Base-by-base conservation (phyloP, 2,888 invertebrate genomes). In the Gymnoscelis rufifasciata region DNA sequence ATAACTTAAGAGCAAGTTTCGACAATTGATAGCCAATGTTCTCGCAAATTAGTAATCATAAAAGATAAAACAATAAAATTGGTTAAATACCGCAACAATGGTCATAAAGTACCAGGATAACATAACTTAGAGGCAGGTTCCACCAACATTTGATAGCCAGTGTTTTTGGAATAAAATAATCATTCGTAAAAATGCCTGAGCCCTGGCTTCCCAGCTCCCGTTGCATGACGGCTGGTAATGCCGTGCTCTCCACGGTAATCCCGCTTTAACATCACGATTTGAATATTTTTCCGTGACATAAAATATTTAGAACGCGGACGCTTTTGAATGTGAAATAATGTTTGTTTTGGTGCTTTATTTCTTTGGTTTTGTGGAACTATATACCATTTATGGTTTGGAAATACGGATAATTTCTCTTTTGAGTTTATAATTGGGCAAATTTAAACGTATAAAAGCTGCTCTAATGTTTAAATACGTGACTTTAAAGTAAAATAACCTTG, bases 171-270 rank as follows among this genome's bases (percentile, higher is more conserved):
- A 19, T 19, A 33, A 15, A 15, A 35, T 19, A 15, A 1, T 33
- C 11, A 35, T 19, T 35, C 38, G 29, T 10, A 23, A 37, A 15
- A 29, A 43, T 36, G 38, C 11, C 29, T 29, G 50, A 13, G 45
- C 45, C 10, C 38, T 46, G 43, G 56, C 54, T 59, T 56, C 44
- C 50, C 52, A 52, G 45, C 57, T 52, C 56, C 54, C 56, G 46
- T 62, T 53, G 63, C 63, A 65, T 67, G 71, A 64, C 67, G 62
- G 58, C 52, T 56, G 56, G 60, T 64, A 67, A 66, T 66, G 47
- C 57, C 49, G 46, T 42, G 54, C 52, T 60, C 60, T 66, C 57
- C 60, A 55, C 60, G 55, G 56, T 64, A 69, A 65, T 62, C 68
- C 64, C 48, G 47, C 57, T 60, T 64, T 63, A 61, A 54, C 62